Evolutionary conservation across 2,113 vertebrate species (phyloP).

Genomic region (Megalops atlanticus): DNA sequence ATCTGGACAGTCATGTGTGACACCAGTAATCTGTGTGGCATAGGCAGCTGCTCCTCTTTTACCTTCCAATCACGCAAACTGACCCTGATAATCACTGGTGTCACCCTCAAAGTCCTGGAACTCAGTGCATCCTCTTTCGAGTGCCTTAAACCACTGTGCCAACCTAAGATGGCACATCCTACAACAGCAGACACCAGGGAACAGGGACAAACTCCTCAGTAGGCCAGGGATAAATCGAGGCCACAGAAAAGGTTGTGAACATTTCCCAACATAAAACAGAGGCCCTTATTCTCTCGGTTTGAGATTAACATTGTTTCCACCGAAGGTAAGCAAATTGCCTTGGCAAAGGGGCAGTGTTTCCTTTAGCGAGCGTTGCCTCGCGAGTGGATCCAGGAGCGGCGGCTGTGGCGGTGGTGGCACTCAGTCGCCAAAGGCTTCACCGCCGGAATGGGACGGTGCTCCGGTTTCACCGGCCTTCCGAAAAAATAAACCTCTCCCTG

Average conservation of each 20-base stretch:
- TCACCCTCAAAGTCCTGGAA: too few species aligned
- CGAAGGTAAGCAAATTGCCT: slow-evolving; percentile 49
- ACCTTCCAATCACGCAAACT: too few species aligned
- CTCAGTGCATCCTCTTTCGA: neutral
- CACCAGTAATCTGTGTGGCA: neutral
- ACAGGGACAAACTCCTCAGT: neutral
- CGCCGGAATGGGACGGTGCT: slow-evolving; percentile 25
- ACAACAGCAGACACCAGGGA: neutral
- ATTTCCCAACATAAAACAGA: slow-evolving; percentile 27
- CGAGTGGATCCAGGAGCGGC: slow-evolving; percentile 50
- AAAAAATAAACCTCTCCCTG: slow-evolving; percentile 22
- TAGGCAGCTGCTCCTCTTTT: neutral
- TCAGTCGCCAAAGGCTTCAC: slow-evolving; percentile 25
- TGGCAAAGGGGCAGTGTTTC: slow-evolving; percentile 42
- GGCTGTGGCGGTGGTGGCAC: slow-evolving; percentile 25
- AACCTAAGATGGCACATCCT: neutral
- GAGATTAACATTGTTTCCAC: slow-evolving; percentile 63
- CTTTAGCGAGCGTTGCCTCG: slow-evolving; percentile 6
- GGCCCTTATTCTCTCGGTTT: slow-evolving; percentile 51
- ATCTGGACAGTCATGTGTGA: neutral
- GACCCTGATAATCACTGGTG: neutral
- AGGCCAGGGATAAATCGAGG: neutral
- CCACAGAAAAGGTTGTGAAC: neutral
- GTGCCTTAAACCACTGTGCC: neutral
- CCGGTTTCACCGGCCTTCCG: slow-evolving; percentile 44